Percentiles rank a stretch among this genome's conserved stretches.
Conservation (phyloP, 2,888 invertebrate species). For the Fragum whitleyi region DNA sequence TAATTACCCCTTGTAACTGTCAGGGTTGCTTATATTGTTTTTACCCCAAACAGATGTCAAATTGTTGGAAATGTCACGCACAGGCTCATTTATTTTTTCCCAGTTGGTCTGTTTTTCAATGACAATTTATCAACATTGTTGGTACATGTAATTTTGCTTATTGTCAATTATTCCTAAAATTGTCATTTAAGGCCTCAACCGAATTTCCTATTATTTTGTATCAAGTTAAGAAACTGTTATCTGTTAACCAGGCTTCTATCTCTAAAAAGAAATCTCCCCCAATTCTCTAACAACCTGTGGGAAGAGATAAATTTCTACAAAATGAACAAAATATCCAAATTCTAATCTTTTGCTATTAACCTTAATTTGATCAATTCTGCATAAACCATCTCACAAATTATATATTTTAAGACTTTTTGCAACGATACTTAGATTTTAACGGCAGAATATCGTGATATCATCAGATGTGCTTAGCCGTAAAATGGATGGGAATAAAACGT, state of each 20-base stretch:
- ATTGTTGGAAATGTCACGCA: no score
- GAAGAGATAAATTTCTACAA: neutral
- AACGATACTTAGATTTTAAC: neutral
- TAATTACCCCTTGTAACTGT: no score
- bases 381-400: neutral
- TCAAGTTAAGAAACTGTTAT: neutral
- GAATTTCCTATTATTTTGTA: no score
- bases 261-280: neutral
- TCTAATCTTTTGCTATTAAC: slow-evolving; percentile 1
- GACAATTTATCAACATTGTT: no score
- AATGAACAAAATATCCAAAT: slow-evolving; percentile 1
- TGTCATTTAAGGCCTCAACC: no score
- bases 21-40: no score
- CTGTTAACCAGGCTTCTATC: neutral
- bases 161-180: no score
- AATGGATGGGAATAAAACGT: neutral
- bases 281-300: neutral
- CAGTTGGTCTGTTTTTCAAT: no score
- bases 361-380: slow-evolving; percentile 1
- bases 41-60: no score
- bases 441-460: neutral
- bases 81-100: no score
- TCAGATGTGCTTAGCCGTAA: neutral
- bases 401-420: neutral
- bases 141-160: no score